These are phyloP conservation scores for Stichodactyla helianthus DNA, from an alignment of 64 coral and sea anemone species.

Conservation along the genomic window DNA sequence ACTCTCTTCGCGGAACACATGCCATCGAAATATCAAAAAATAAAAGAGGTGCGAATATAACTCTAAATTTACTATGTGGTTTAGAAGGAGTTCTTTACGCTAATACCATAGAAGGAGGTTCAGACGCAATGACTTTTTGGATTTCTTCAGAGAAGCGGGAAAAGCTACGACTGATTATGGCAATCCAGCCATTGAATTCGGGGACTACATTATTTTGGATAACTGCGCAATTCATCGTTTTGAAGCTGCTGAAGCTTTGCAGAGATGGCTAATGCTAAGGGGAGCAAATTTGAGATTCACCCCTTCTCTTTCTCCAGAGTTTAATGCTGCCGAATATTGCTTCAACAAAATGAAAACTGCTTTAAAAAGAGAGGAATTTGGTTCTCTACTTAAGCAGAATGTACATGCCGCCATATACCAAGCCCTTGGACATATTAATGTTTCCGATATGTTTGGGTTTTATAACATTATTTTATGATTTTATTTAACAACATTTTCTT, in stretches of 20 bases:
- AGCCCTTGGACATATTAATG: neutral
- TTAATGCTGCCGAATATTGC: conserved; percentile 30
- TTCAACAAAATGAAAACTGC: conserved; percentile 49
- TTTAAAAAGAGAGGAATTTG: conserved; percentile 40
- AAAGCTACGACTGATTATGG: conserved; percentile 27
- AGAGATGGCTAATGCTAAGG: conserved; percentile 37
- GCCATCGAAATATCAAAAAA: conserved; percentile 32
- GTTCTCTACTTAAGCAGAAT: conserved; percentile 14
- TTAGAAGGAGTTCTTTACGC: conserved; percentile 51
- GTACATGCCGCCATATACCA: conserved; percentile 21
- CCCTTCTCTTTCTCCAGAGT: conserved; percentile 46
- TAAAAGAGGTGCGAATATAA: conserved; percentile 30
- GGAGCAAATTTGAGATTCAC: conserved; percentile 28
- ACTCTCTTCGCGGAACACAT: conserved; percentile 31
- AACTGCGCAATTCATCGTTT: conserved; percentile 44
- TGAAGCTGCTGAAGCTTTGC: conserved; percentile 27
- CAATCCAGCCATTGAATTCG: conserved; percentile 33
- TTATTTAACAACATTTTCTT: neutral
- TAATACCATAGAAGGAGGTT: conserved; percentile 43
- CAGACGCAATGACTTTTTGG: conserved; percentile 18
- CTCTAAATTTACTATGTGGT: conserved; percentile 48
- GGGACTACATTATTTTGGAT: neutral
- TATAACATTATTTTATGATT: neutral
- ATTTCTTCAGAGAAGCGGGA: conserved; percentile 43
- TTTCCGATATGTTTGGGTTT: neutral